Evolutionary conservation across 1,140 invertebrate genomes (phyloP), one percentile per base, ranked within the genome.

Genomic region (Colletes latitarsis): DNA sequence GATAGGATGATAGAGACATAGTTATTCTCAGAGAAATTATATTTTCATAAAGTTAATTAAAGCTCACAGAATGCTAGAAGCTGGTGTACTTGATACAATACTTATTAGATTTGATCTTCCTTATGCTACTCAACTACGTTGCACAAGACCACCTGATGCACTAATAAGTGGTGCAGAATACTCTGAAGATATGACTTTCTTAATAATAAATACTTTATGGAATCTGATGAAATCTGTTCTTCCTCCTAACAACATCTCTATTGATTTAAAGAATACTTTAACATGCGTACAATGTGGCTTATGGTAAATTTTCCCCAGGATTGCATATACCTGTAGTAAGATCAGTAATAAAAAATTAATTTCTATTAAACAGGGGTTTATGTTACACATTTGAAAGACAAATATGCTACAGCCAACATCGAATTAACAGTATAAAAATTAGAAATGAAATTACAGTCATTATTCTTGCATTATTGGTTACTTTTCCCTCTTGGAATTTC

Each of bases 381-480:
- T 76, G 75, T 57, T 89, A 84, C 14, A 76, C 86, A 0, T 92
- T 92, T 39, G 78, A 88, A 15, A 55, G 76, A 14, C 85, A 89
- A 64, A 76, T 89, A 21, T 21, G 73, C 39, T 74, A 74, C 8
- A 80, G 79, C 10, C 60, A 76, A 43, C 14, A 71, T 12, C 82
- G 73, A 57, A 81, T n/a, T 0, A 78, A 68, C 46, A 88, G 81
- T 55, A 43, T 68, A 15, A 82, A 67, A 19, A 70, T 92, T 55
- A 88, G 91, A 52, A 92, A 92, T 60, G 88, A 93, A 66, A 81
- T 92, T 14, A 87, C 86, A 12, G 72, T 78, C 10, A 57, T 92
- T 30, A 90, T 93, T 68, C 81, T 92, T n/a, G 71, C 81, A 15
- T 83, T 84, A 46, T 67, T 90, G 15, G 62, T 88, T 17, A 71